Base-by-base conservation (phyloP, 2,888 invertebrate species). In the Oscheius onirici region DNA sequence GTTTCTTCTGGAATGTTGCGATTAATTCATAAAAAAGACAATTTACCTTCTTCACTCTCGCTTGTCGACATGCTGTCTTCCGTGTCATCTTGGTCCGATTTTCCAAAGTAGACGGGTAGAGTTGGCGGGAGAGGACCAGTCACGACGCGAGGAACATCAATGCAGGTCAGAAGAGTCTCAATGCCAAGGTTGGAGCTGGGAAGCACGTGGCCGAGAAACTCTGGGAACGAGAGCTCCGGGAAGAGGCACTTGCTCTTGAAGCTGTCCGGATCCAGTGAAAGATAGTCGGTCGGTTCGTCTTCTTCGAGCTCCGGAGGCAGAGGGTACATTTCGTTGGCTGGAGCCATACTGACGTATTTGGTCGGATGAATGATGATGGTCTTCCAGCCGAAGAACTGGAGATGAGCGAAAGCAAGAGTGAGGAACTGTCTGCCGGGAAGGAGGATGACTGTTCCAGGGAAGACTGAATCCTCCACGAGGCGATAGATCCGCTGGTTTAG, bases 361-460 rank as follows among this genome's bases (percentile, higher is more conserved):
- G 55, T 24, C 34, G 55, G 55, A 26, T 55, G 55, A 11, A 55
- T 17, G 55, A 26, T 28, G 34, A 55, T 26, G 26, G 28, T 55
- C 17, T 55, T 55, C 55, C 55, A 55, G n/a, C 55, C 55, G 17
- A 24, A n/a, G 13, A 15, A 34, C 24, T 26, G 55, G 28, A 24
- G 55, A 13, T 26, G 34, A 20, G 26, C 11, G 11, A 55, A 28
- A 26, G 55, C 15, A 22, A 28, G n/a, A 28, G n/a, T 26, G 46
- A 46, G 6, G 20, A 5, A 20, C 17, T 46, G 17, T 0, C 5
- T 3, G 2, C 24, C 24, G 20, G 51, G 22, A 20, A 51, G 20
- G 51, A 51, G 51, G 20, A 51, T 8, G 10, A 51, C 2, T 20
- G 51, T 51, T 51, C 51, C 51, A 11, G 51, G 51, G 20, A 22